Base-by-base conservation (phyloP, 2,888 invertebrate genomes). In the Halocaridina rubra region DNA sequence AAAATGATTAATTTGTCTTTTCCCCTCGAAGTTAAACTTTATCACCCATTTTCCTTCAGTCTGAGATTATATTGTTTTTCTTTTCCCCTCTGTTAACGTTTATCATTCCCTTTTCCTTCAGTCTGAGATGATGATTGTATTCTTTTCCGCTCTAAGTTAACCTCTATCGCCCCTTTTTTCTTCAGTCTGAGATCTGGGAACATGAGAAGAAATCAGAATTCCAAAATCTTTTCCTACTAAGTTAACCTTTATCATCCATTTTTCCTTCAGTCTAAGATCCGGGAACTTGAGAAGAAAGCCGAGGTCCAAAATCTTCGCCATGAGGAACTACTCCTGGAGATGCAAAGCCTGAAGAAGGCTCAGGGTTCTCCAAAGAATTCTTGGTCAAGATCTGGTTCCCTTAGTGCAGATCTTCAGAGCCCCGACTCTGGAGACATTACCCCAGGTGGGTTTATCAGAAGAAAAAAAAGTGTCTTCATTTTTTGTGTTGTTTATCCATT, bases 271-370 rank as follows among this genome's bases (percentile, higher is more conserved):
- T 87, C 87, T 16, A 87, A 87, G 24, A 86, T 88, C 53, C 93
- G 97, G 89, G 97, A 97, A 91, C 92, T 97, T 89, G 97, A 97
- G 91, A 97, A 97, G 91, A 97, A 97, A 93, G 96, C 96, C 88
- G 93, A 93, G 93, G 94, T 91, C 93, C 95, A 90, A 90, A 92
- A 91, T 89, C 93, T 93, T 27, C 94, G 94, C 89, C 97, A 97
- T 91, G 97, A 97, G 91, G 97, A 98, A 91, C 92, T 98, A 88
- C 95, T 97, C 91, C 92, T 97, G 90, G 97, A 98, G 78, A 85
- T 86, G 86, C 85, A 86, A 32, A 84, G 84, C 8, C 77, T 86
- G 72, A 88, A 86, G 81, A 81, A 86, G 80, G 72, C 80, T 10
- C 84, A 78, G 19, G 79, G 81, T 64, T 87, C 86, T 10, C 85